Evolutionary conservation across 2,797 vertebrate genomes (phyloP).

Genomic region (Pangasius krempfi): DNA sequence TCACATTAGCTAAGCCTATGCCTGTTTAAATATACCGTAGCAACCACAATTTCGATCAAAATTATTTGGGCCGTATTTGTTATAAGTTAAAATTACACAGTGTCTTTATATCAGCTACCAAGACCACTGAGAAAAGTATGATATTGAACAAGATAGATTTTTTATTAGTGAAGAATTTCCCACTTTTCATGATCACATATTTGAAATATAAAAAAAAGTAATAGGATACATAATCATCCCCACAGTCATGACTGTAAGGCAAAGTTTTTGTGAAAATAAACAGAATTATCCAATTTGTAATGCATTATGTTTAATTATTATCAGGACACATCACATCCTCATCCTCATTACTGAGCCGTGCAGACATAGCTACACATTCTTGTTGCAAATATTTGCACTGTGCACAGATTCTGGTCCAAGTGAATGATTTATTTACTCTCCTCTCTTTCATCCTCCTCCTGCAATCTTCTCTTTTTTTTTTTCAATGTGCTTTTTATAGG

Average conservation of each 20-base stretch:
- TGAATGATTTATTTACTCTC: constrained; percentile 43
- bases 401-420: constrained; percentile 22
- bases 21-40: too few species aligned
- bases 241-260: not conserved
- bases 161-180: not conserved
- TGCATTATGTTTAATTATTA: not conserved
- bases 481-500: constrained; percentile 45
- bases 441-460: not conserved
- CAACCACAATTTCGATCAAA: too few species aligned
- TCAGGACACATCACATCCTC: not conserved
- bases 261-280: not conserved
- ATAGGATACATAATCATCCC: not conserved
- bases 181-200: not conserved
- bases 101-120: too few species aligned
- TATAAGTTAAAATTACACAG: too few species aligned
- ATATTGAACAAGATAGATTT: not conserved
- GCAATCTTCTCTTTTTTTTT: constrained; percentile 21
- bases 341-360: not conserved
- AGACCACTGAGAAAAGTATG: not conserved
- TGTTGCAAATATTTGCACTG: constrained; percentile 17
- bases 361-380: constrained; percentile 15
- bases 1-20: too few species aligned
- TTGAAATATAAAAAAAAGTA: not conserved
- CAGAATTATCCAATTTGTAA: not conserved
- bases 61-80: not conserved